Conservation (phyloP, 2,888 invertebrate genomes). For the Cecidostiba fungosa region DNA sequence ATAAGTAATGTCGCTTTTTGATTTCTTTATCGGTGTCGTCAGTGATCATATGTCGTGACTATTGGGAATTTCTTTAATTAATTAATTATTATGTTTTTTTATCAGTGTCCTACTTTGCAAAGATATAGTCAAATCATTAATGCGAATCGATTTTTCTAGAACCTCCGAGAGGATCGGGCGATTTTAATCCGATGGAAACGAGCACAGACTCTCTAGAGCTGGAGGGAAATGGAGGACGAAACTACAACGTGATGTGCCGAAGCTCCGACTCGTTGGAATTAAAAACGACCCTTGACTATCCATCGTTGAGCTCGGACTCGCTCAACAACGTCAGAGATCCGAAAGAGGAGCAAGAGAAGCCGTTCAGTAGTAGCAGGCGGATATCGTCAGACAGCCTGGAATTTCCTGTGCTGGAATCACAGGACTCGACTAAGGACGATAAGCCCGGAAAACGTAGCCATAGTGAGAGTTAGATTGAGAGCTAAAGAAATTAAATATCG, state of each 20-base stretch:
- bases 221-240: slow-evolving; percentile 79
- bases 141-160: slow-evolving; percentile 12
- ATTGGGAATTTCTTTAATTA: background rate
- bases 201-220: slow-evolving; percentile 86
- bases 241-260: slow-evolving; percentile 82
- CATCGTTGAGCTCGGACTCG: slow-evolving; percentile 78
- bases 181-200: slow-evolving; percentile 82
- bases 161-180: slow-evolving; percentile 68
- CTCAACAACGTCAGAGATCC: slow-evolving; percentile 76
- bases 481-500: slow-evolving; percentile 50
- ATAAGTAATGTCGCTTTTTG: background rate
- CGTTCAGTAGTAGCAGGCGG: slow-evolving; percentile 72
- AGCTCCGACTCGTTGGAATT: slow-evolving; percentile 87
- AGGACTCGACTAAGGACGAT: slow-evolving; percentile 65
- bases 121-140: background rate
- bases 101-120: too few relatives aligned
- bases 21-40: background rate
- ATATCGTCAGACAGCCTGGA: slow-evolving; percentile 79
- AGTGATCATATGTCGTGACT: background rate
- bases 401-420: slow-evolving; percentile 73
- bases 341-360: slow-evolving; percentile 69
- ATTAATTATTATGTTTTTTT: background rate
- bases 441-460: slow-evolving; percentile 67
- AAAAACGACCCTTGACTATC: slow-evolving; percentile 81
- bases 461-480: slow-evolving; percentile 70